A percentile compares a stretch with the other conserved stretches of the same genome.
Evolutionary conservation across 2,113 vertebrate species (phyloP).

Genomic region (Pandion haliaetus): DNA sequence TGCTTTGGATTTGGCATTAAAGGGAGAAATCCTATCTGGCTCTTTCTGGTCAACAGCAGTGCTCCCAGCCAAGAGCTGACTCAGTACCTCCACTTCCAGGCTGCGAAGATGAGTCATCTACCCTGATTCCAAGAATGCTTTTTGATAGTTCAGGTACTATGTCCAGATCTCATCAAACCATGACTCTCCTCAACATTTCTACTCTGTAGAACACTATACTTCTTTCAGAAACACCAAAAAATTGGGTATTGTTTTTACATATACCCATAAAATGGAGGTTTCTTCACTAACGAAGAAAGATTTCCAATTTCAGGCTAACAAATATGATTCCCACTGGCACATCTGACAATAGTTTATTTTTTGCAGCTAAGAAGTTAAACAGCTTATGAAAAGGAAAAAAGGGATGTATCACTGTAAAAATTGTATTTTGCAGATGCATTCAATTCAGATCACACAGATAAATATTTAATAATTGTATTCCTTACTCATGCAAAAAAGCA

Average conservation of each 20-base stretch:
- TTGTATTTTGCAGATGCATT: neutral
- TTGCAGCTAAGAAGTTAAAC: neutral
- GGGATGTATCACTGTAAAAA: neutral
- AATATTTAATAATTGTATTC: neutral
- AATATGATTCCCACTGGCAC: neutral
- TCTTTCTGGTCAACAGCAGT: neutral
- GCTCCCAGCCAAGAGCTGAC: neutral
- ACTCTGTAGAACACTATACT: neutral
- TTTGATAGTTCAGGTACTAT: neutral
- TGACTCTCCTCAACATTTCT: neutral
- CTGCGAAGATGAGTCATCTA: neutral
- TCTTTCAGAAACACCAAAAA: neutral
- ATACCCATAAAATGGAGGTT: neutral
- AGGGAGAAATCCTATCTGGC: neutral
- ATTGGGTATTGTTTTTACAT: neutral
- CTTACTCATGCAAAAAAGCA: neutral
- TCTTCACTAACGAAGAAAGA: neutral
- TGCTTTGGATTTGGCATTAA: neutral
- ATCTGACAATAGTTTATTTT: neutral
- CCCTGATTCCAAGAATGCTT: neutral
- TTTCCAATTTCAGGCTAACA: neutral
- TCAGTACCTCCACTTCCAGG: neutral
- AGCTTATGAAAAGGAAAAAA: neutral
- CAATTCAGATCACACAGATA: neutral
- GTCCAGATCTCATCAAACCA: neutral